Evolutionary conservation across 2,888 invertebrate species (phyloP), one percentile per base, ranked within the genome.

Genomic region (Acholoe squamosa): DNA sequence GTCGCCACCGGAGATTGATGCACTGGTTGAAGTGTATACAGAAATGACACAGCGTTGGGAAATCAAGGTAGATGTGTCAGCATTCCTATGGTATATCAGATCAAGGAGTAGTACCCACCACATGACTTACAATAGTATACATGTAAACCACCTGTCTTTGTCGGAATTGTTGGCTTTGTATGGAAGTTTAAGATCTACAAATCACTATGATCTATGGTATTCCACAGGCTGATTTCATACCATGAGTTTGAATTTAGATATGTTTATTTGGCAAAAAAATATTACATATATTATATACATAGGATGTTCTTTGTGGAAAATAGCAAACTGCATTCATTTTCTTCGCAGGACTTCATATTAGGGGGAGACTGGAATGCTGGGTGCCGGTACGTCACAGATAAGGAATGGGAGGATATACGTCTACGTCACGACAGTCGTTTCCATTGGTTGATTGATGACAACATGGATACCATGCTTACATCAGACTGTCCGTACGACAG

Each of bases 341-440:
- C 16, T 7, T 86, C 12, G 0, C 28, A 86, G 86, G 56, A 86
- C 54, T 86, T 86, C 56, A 54, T 86, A 3, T 25, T 86, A 12
- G 86, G 86, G 28, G 86, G 86, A 25, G 86, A 86, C 31, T 86
- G 52, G 86, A 86, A 86, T 28, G 86, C 86, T 1, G 86, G 86
- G 54, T 86, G 86, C 25, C 19, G 52, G 28, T 86, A 86, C 28
- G 86, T 86, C 28, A 86, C 54, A 5, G 52, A 28, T 5, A 52
- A 28, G 14, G 86, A 86, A 7, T 86, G 86, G 86, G 86, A 86
- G 28, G 7, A 14, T 5, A 28, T 86, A 28, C 86, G 86, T 25
- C 54, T 86, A 28, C 86, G 86, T 19, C 86, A 86, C 19, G 86
- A 86, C 54, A 19, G 16, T 19, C 86, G 86, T 28, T 86, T 86